These are phyloP conservation scores for Boleophthalmus pectinirostris DNA, from an alignment of 2,113 vertebrate genomes.

Conservation along the genomic window DNA sequence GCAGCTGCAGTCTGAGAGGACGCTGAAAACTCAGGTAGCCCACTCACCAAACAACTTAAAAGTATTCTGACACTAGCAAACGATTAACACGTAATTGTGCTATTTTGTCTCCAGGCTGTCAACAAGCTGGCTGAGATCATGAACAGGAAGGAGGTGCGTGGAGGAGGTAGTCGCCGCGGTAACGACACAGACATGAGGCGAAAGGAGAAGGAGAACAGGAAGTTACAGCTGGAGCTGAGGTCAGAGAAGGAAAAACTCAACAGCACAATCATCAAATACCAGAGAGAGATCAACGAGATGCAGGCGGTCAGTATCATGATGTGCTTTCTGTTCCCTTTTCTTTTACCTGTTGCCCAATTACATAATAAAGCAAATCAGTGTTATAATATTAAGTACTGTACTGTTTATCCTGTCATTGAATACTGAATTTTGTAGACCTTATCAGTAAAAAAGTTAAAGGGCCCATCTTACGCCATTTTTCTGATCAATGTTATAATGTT, in stretches of 20 bases:
- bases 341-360: neutral
- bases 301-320: conserved; percentile 84
- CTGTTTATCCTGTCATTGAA: too few relatives aligned
- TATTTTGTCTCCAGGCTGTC: conserved; percentile 80
- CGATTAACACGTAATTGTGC: neutral
- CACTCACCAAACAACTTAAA: neutral
- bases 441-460: too few relatives aligned
- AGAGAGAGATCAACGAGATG: conserved; percentile 96
- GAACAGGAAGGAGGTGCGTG: conserved; percentile 89
- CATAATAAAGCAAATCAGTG: neutral
- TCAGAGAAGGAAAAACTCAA: conserved; percentile 96
- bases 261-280: conserved; percentile 96
- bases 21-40: conserved; percentile 92
- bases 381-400: neutral
- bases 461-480: too few relatives aligned
- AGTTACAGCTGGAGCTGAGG: conserved; percentile 94
- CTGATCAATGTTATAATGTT: too few relatives aligned
- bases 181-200: conserved; percentile 93
- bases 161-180: conserved; percentile 87
- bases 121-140: conserved; percentile 98
- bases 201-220: conserved; percentile 98
- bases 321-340: neutral
- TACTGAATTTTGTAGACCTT: too few relatives aligned
- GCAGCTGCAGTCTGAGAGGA: conserved; percentile 91
- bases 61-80: neutral